phyloP scores from a whole-genome alignment of 2,113 vertebrate species.

The Octodon degus region DNA sequence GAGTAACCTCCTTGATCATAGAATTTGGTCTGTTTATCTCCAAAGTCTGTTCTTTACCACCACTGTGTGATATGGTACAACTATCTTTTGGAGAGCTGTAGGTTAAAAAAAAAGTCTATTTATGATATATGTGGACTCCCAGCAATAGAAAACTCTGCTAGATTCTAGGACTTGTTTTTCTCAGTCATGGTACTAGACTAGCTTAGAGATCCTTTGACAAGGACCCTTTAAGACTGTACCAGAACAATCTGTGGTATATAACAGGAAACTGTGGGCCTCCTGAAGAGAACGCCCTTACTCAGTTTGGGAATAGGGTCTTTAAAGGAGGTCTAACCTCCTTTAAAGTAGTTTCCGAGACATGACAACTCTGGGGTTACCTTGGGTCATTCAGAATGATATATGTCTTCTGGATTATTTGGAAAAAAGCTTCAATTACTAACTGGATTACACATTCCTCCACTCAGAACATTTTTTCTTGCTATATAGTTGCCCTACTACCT shows the following conservation, averaged over 20 bases:
- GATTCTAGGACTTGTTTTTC: slow-evolving; percentile 37
- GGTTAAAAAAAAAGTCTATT: slow-evolving; percentile 8
- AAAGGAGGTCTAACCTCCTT: not conserved
- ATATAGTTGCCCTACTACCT: not conserved
- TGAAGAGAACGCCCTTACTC: not conserved
- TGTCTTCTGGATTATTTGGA: slow-evolving; percentile 50
- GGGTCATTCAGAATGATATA: not conserved
- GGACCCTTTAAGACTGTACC: not conserved
- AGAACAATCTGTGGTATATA: not conserved
- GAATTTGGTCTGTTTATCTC: not conserved
- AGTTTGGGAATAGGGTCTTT: not conserved
- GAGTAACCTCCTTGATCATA: not conserved
- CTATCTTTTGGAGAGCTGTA: slow-evolving; percentile 2
- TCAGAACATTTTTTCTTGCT: not conserved
- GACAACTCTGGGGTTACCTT: not conserved
- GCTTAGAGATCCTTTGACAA: not conserved
- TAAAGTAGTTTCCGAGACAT: not conserved
- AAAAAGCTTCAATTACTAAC: slow-evolving; percentile 26
- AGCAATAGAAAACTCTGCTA: not conserved
- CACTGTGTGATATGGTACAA: not conserved
- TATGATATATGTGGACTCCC: not conserved
- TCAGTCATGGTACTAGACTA: not conserved
- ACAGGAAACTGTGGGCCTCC: not conserved
- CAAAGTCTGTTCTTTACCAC: not conserved
- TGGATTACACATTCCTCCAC: not conserved